phyloP scores from a whole-genome alignment of 2,797 vertebrate species.

The Amblyraja radiata region DNA sequence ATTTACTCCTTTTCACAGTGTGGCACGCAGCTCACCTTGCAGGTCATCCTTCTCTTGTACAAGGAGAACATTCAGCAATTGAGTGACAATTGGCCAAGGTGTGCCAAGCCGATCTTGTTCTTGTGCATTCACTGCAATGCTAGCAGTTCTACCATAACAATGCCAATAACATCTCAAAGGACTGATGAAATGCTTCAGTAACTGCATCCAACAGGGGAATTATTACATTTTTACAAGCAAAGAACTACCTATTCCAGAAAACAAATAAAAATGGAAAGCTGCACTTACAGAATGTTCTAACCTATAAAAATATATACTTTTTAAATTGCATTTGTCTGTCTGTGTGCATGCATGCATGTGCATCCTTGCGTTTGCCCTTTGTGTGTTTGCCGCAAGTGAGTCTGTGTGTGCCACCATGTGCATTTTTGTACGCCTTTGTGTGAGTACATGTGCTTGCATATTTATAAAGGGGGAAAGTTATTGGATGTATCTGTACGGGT shows the following conservation, averaged over 20 bases:
- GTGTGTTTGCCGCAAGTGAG: neutral
- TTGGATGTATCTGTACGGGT: neutral
- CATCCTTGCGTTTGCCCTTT: neutral
- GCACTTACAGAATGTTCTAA: neutral
- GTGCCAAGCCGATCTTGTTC: neutral
- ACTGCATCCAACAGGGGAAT: neutral
- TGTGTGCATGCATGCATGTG: neutral
- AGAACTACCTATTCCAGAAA: neutral
- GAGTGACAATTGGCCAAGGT: neutral
- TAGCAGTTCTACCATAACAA: neutral
- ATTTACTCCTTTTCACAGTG: neutral
- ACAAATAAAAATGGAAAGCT: neutral
- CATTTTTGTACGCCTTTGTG: neutral
- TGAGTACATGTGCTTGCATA: neutral
- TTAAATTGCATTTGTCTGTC: neutral
- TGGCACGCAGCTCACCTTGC: neutral
- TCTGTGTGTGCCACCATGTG: neutral
- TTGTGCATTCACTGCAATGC: neutral
- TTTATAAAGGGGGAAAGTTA: neutral
- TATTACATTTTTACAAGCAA: neutral
- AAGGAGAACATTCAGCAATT: neutral
- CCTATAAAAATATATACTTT: neutral
- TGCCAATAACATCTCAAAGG: neutral
- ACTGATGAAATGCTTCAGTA: neutral
- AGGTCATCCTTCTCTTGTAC: neutral